Percentiles rank a stretch among this genome's conserved stretches.
phyloP scores from a whole-genome alignment of 1,140 invertebrate genomes.

The Reticulitermes speratus region DNA sequence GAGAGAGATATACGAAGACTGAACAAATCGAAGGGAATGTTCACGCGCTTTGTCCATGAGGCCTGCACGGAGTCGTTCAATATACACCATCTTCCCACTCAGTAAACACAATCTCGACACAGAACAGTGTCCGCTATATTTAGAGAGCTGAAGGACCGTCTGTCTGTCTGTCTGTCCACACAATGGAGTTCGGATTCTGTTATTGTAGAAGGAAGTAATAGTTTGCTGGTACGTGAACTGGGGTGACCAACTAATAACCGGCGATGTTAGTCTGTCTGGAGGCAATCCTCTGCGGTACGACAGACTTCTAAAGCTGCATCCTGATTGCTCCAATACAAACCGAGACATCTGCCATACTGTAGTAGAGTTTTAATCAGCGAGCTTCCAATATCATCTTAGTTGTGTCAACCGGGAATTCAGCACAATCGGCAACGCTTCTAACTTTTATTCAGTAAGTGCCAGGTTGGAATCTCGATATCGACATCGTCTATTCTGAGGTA shows the following conservation, averaged over 20 bases:
- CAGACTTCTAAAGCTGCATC: too few relatives aligned
- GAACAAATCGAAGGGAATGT: neutral
- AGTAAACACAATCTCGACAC: neutral
- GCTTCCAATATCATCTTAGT: too few relatives aligned
- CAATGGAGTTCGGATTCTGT: neutral
- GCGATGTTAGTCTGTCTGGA: neutral
- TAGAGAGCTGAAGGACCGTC: neutral
- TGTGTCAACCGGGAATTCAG: too few relatives aligned
- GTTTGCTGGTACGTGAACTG: neutral
- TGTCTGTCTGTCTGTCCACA: neutral
- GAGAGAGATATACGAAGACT: neutral
- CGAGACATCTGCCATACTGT: neutral
- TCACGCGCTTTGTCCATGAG: neutral
- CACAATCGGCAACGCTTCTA: too few relatives aligned
- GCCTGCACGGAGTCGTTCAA: neutral
- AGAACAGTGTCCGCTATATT: neutral
- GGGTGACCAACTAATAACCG: neutral
- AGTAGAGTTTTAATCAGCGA: too few relatives aligned
- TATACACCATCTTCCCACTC: neutral
- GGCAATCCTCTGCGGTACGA: neutral
- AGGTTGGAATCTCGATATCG: too few relatives aligned
- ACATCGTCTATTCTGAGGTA: too few relatives aligned
- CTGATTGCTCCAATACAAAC: too few relatives aligned
- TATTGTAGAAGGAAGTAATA: neutral
- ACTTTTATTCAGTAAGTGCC: too few relatives aligned